Evolutionary conservation across 2,113 vertebrate species (phyloP).

Genomic region (Colistium nudipinnis): DNA sequence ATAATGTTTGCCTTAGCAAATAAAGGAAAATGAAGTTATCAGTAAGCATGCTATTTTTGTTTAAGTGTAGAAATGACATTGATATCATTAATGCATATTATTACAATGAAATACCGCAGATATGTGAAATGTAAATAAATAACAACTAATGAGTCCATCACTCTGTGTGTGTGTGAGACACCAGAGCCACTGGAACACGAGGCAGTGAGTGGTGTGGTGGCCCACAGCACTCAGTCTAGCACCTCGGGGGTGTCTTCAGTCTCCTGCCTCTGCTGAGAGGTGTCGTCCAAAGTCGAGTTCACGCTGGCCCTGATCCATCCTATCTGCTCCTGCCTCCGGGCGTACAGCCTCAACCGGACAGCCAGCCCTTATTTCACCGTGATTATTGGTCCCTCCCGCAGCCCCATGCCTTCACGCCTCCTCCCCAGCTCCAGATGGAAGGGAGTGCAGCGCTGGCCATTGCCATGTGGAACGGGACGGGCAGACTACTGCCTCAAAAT

Average conservation of each 20-base stretch:
- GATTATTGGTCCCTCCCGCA: conserved; percentile 55
- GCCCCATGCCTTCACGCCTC: conserved; percentile 41
- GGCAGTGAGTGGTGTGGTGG: conserved; percentile 38
- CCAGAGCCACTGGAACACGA: conserved; percentile 52
- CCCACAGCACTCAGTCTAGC: conserved; percentile 55
- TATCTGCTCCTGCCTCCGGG: conserved; percentile 43
- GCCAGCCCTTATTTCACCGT: conserved; percentile 11
- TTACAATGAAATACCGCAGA: background rate
- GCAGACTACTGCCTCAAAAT: conserved; percentile 1
- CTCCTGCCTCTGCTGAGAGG: conserved; percentile 49
- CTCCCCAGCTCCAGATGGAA: background rate
- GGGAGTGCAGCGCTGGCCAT: background rate
- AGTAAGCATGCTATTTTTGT: background rate
- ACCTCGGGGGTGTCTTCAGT: conserved; percentile 62
- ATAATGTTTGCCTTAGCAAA: background rate
- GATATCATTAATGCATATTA: background rate
- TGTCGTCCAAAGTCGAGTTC: conserved; percentile 49
- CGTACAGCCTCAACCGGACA: conserved; percentile 41
- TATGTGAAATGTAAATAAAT: background rate
- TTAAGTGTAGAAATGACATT: background rate
- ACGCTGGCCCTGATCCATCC: conserved; percentile 46
- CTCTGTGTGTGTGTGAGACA: no score
- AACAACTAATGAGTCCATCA: no score
- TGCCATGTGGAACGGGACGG: background rate
- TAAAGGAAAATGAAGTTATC: background rate